phyloP scores from a whole-genome alignment of 2,113 vertebrate species.

The Corythaixoides concolor region DNA sequence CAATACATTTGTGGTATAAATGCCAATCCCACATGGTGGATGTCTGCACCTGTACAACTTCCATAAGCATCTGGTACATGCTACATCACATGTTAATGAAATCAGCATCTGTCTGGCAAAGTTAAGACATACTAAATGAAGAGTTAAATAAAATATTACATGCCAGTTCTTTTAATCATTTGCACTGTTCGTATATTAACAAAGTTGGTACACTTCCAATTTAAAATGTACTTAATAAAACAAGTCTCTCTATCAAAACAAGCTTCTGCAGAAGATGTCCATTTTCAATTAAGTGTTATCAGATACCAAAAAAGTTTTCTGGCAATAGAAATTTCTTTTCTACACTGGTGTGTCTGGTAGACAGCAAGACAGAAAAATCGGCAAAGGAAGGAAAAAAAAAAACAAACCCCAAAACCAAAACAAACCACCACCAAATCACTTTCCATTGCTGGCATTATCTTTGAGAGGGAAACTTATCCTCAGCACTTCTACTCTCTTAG shows the following conservation, averaged over 20 bases:
- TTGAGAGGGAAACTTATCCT: not conserved
- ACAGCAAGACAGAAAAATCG: not conserved
- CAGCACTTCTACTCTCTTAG: not conserved
- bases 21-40: not conserved
- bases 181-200: not conserved
- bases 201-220: not conserved
- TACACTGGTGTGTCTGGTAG: not conserved
- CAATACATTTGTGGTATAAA: slow-evolving; percentile 21
- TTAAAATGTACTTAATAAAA: slow-evolving; percentile 6
- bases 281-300: not conserved
- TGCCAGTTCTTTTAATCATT: not conserved
- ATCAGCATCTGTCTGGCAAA: slow-evolving; percentile 8
- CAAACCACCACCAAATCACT: not conserved
- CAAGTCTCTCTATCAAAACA: not conserved
- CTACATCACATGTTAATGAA: not conserved
- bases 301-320: not conserved
- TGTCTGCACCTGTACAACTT: slow-evolving; percentile 32
- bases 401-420: no score
- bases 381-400: not conserved
- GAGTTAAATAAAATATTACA: slow-evolving; percentile 29
- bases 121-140: not conserved
- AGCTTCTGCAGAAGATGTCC: not conserved
- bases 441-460: not conserved
- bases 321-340: not conserved
- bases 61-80: not conserved